Evolutionary conservation across 2,888 invertebrate genomes (phyloP).

Genomic region (Steinernema scapterisci): DNA sequence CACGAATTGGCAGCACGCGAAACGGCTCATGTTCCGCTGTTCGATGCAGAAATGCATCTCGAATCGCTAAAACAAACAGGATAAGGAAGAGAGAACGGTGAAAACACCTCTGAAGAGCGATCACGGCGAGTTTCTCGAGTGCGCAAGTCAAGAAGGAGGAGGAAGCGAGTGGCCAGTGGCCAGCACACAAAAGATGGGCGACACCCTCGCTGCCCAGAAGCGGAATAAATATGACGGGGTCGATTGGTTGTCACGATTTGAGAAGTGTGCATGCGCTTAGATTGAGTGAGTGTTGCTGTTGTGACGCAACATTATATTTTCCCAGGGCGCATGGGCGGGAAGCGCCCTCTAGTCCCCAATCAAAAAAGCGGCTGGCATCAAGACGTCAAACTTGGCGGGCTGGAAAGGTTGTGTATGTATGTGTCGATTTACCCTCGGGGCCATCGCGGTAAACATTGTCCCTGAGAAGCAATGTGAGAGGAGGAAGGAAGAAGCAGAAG

Average conservation of each 20-base stretch:
- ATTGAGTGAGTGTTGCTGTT: conserved; percentile 22
- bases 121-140: too few species aligned
- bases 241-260: background rate
- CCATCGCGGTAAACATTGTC: conserved; percentile 24
- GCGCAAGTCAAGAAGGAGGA: background rate
- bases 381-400: conserved; percentile 30
- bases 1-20: conserved; percentile 46
- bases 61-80: conserved; percentile 18
- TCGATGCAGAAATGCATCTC: conserved; percentile 42
- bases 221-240: too few species aligned
- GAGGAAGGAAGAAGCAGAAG: background rate
- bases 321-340: conserved; percentile 28
- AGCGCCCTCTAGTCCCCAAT: conserved; percentile 26
- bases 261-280: background rate
- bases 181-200: background rate
- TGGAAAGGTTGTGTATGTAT: conserved; percentile 30
- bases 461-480: conserved; percentile 1
- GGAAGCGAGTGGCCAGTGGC: background rate
- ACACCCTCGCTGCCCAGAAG: background rate
- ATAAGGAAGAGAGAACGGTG: background rate
- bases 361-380: conserved; percentile 27
- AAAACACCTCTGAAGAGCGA: too few species aligned
- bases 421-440: conserved; percentile 25
- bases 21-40: conserved; percentile 42
- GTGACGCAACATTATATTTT: conserved; percentile 28